phyloP scores from a whole-genome alignment of 2,888 invertebrate genomes.

The Ochropacha duplaris region DNA sequence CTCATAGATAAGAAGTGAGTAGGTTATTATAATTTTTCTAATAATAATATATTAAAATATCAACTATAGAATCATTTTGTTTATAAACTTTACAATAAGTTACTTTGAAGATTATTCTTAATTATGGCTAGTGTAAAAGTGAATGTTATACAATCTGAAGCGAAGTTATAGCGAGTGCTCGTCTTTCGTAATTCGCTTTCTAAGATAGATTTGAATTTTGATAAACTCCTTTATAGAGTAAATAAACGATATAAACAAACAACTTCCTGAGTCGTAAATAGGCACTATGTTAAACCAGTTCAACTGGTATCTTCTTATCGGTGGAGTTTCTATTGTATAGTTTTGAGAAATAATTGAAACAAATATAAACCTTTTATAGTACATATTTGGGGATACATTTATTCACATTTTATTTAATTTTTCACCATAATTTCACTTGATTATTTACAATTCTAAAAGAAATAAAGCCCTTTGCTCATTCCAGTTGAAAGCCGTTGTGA shows the following conservation, averaged over 20 bases:
- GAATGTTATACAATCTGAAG: no score
- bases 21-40: no score
- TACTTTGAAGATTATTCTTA: no score
- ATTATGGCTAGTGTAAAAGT: no score
- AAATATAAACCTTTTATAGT: background rate
- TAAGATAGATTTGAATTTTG: background rate
- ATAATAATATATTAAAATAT: no score
- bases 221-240: background rate
- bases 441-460: background rate
- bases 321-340: background rate
- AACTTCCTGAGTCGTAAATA: background rate
- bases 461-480: no score
- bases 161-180: background rate
- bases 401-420: no score
- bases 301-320: background rate
- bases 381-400: background rate
- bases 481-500: no score
- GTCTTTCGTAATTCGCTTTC: background rate
- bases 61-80: no score
- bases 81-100: no score
- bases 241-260: background rate
- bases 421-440: no score
- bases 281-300: slow-evolving; percentile 1
- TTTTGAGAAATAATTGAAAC: background rate
- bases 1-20: no score